phyloP scores from a whole-genome alignment of 2,797 vertebrate genomes.

The Dermochelys coriacea region DNA sequence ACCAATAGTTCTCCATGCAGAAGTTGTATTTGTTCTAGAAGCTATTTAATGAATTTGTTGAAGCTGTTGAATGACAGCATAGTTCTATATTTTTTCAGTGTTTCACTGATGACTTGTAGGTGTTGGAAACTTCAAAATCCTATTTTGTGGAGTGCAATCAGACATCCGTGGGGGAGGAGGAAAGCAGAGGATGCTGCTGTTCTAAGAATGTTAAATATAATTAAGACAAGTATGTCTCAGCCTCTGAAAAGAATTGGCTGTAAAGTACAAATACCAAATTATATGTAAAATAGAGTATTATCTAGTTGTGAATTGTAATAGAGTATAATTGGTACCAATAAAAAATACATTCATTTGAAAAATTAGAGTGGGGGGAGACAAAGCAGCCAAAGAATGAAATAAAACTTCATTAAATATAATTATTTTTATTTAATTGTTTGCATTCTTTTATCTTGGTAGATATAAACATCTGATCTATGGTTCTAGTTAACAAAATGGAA shows the following conservation, averaged over 20 bases:
- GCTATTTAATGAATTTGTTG: neutral
- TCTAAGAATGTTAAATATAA: neutral
- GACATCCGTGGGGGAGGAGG: neutral
- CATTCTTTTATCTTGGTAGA: neutral
- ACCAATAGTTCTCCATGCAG: neutral
- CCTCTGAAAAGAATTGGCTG: neutral
- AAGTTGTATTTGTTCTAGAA: neutral
- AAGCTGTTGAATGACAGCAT: neutral
- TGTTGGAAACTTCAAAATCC: no score
- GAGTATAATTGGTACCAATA: neutral
- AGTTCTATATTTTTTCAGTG: neutral
- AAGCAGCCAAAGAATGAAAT: neutral
- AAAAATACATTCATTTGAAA: neutral
- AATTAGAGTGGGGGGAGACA: neutral
- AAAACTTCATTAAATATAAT: accelerated
- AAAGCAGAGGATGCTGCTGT: neutral
- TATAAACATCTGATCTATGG: neutral
- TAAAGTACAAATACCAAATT: neutral
- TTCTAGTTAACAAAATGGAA: neutral
- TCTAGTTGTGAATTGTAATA: neutral
- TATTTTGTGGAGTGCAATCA: neutral
- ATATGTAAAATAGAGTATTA: neutral
- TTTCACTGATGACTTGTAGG: no score
- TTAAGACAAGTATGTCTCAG: neutral
- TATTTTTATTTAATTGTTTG: neutral